Percentiles rank a stretch among this genome's conserved stretches.
Conservation (phyloP, 2,888 invertebrate species). For the Nemotelus nigrinus region DNA sequence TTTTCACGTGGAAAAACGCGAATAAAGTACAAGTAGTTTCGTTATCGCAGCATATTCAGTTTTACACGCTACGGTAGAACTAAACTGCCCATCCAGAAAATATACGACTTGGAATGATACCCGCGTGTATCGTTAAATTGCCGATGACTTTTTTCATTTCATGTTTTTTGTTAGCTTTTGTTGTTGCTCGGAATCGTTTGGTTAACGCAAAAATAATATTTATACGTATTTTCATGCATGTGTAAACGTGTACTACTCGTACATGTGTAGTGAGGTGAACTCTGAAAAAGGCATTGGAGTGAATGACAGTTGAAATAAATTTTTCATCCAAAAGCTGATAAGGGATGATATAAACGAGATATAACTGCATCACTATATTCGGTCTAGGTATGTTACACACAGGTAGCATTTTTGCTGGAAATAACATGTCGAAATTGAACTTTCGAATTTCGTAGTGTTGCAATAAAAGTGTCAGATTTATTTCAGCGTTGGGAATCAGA, state of each 20-base stretch:
- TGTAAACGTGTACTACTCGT: not conserved
- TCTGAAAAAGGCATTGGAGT: conserved; percentile 1
- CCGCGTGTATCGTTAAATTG: conserved; percentile 32
- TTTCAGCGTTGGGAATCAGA: conserved; percentile 24
- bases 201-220: not conserved
- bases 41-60: conserved; percentile 16
- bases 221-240: not conserved
- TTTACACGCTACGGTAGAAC: conserved; percentile 8
- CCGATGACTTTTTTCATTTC: conserved; percentile 7
- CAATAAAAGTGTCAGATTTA: conserved; percentile 22
- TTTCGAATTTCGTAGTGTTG: not conserved
- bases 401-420: not conserved
- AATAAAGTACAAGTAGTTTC: too few relatives aligned
- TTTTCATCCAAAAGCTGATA: not conserved
- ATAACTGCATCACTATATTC: not conserved
- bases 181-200: not conserved
- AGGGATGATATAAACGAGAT: not conserved
- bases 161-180: not conserved
- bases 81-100: conserved; percentile 17
- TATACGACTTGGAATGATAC: conserved; percentile 10
- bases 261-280: not conserved
- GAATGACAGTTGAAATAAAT: conserved; percentile 10
- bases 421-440: not conserved
- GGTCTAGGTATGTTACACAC: not conserved
- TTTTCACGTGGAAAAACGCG: too few relatives aligned